Conservation (phyloP, 1,140 invertebrate species). For the Tetranychus urticae region DNA sequence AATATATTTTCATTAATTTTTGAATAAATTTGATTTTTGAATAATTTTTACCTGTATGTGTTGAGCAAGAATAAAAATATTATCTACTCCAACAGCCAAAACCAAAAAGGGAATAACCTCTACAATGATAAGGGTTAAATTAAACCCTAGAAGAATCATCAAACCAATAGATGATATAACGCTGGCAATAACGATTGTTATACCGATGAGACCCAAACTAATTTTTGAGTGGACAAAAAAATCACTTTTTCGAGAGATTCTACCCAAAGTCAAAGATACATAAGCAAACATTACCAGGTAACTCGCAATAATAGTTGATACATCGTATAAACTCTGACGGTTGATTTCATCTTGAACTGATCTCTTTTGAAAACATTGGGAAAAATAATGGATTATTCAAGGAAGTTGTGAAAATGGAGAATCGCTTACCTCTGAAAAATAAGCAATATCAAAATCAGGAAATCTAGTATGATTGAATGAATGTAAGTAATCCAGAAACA, state of each 20-base stretch:
- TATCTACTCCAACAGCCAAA: conserved; percentile 76
- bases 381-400: neutral
- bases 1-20: too few relatives aligned
- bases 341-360: conserved; percentile 88
- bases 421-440: neutral
- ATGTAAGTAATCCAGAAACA: conserved; percentile 62
- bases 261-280: conserved; percentile 72
- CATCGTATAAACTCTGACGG: conserved; percentile 66
- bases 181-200: conserved; percentile 55
- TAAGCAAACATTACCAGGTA: conserved; percentile 96
- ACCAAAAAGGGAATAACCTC: conserved; percentile 86
- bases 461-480: conserved; percentile 40
- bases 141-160: conserved; percentile 49
- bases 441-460: conserved; percentile 26
- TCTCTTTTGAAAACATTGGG: conserved; percentile 22
- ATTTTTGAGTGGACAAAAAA: conserved; percentile 56
- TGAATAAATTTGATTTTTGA: too few relatives aligned
- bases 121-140: conserved; percentile 60
- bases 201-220: conserved; percentile 50
- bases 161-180: conserved; percentile 56
- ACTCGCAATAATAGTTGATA: conserved; percentile 71
- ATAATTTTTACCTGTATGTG: conserved; percentile 18
- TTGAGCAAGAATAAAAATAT: conserved; percentile 79
- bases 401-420: too few relatives aligned
- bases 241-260: conserved; percentile 42